phyloP scores from a whole-genome alignment of 1,140 invertebrate genomes.

The Stenopsyche tienmushanensis region DNA sequence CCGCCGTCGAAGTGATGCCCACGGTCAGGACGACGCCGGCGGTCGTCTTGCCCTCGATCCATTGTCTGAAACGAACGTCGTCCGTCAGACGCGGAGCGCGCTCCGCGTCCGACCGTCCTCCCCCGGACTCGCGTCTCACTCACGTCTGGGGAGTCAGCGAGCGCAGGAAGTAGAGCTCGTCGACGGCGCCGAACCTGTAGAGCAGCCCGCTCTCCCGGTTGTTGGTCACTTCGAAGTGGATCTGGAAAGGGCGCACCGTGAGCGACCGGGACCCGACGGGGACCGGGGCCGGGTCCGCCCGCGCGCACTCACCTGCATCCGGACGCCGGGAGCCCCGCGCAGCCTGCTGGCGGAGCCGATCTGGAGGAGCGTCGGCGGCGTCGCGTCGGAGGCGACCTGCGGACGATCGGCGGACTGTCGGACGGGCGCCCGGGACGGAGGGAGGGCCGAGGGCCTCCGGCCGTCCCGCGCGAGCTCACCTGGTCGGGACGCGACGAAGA shows the following conservation, averaged over 20 bases:
- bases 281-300: neutral
- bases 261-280: slow-evolving; percentile 39
- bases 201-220: slow-evolving; percentile 53
- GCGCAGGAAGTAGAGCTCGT: slow-evolving; percentile 55
- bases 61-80: slow-evolving; percentile 46
- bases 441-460: too few relatives aligned
- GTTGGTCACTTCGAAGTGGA: slow-evolving; percentile 61
- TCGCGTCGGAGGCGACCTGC: slow-evolving; percentile 45
- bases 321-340: slow-evolving; percentile 50
- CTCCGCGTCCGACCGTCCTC: too few relatives aligned
- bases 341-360: slow-evolving; percentile 49
- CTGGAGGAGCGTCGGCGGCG: slow-evolving; percentile 48
- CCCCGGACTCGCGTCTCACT: neutral
- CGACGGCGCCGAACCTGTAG: slow-evolving; percentile 56
- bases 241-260: too few relatives aligned
- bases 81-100: too few relatives aligned
- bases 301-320: slow-evolving; percentile 49
- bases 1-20: slow-evolving; percentile 50
- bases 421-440: too few relatives aligned
- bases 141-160: slow-evolving; percentile 47
- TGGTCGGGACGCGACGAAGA: too few relatives aligned
- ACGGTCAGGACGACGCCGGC: slow-evolving; percentile 56
- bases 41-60: slow-evolving; percentile 55
- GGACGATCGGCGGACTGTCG: too few relatives aligned
- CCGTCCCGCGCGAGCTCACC: too few relatives aligned